Percentiles rank a stretch among this genome's conserved stretches.
Conservation (phyloP, 2,888 invertebrate species). For the Zygogramma bicolorata region DNA sequence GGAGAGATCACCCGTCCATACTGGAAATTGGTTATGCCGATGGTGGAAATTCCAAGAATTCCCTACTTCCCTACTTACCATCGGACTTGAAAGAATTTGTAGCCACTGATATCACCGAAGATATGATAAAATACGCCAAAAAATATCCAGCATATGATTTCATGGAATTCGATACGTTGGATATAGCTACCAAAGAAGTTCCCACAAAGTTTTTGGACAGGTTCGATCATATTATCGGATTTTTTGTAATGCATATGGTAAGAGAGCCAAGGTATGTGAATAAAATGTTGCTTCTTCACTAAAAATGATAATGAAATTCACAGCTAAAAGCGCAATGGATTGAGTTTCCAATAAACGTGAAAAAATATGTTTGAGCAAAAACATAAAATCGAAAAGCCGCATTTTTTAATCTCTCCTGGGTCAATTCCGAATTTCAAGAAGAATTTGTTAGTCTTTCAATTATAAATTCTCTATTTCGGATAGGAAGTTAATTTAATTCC, state of each 20-base stretch:
- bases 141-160: not conserved
- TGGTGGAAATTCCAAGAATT: not conserved
- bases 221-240: constrained; percentile 10
- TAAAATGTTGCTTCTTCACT: too few relatives aligned
- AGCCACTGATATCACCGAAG: not conserved
- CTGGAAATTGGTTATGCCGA: not conserved
- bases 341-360: too few relatives aligned
- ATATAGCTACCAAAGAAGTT: not conserved
- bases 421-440: too few relatives aligned
- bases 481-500: too few relatives aligned
- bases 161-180: not conserved
- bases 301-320: too few relatives aligned
- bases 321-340: too few relatives aligned
- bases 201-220: not conserved
- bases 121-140: not conserved
- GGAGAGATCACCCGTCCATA: not conserved
- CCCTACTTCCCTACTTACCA: not conserved
- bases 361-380: too few relatives aligned
- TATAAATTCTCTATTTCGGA: too few relatives aligned
- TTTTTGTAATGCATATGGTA: not conserved
- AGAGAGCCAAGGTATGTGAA: constrained; percentile 9
- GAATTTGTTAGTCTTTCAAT: too few relatives aligned
- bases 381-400: too few relatives aligned
- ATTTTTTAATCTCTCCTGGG: too few relatives aligned
- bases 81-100: constrained; percentile 1